Conservation (phyloP, 2,888 invertebrate species). For the Agelastica alni region DNA sequence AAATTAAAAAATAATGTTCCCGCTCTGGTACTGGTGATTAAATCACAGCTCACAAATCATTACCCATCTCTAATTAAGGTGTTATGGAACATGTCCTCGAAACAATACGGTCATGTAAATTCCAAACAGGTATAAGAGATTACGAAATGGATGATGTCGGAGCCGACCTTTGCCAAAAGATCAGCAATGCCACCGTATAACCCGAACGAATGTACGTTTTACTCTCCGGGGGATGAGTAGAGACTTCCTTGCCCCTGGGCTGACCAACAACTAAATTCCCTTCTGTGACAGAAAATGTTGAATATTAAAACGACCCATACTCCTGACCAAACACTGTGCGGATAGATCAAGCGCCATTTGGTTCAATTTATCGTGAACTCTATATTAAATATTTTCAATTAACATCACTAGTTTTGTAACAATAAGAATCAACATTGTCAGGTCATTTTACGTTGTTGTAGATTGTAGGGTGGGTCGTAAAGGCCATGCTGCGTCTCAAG, state of each 20-base stretch:
- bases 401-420: too few relatives aligned
- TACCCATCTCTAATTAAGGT: too few relatives aligned
- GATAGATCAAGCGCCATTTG: neutral
- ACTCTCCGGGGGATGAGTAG: slow-evolving; percentile 12
- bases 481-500: too few relatives aligned
- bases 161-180: slow-evolving; percentile 8
- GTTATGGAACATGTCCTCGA: neutral
- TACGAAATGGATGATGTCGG: slow-evolving; percentile 7
- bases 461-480: too few relatives aligned
- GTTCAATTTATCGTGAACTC: too few relatives aligned
- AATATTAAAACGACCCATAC: slow-evolving; percentile 3
- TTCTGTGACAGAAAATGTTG: slow-evolving; percentile 5
- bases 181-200: neutral
- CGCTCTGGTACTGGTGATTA: too few relatives aligned
- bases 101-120: slow-evolving; percentile 10
- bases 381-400: too few relatives aligned
- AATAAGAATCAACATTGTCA: too few relatives aligned
- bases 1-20: too few relatives aligned
- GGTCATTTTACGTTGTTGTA: too few relatives aligned
- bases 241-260: slow-evolving; percentile 11
- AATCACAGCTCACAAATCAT: too few relatives aligned
- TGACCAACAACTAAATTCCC: slow-evolving; percentile 4
- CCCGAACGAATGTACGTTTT: slow-evolving; percentile 6
- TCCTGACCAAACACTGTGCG: neutral
- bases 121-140: slow-evolving; percentile 12